Base-by-base conservation (phyloP, 2,888 invertebrate genomes). In the Lithosia quadra region DNA sequence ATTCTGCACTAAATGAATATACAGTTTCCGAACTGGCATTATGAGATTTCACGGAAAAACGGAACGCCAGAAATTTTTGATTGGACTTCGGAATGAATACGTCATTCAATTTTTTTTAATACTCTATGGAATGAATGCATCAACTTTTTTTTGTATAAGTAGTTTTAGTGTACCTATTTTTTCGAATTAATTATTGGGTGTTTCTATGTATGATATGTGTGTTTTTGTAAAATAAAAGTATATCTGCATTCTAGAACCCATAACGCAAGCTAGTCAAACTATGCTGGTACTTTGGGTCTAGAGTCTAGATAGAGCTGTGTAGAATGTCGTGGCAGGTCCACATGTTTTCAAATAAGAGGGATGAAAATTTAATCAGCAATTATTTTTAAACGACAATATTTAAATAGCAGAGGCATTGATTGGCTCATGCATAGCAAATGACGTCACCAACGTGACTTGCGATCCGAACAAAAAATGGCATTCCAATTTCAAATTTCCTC, bases 1-100 rank as follows among this genome's bases (percentile, higher is more conserved):
- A 89, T 90, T 88, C 86, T 84, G 86, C 88, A 88, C 84, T 86
- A 88, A 90, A 91, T 88, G 82, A 83, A 82, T 82, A 79, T 84
- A 83, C 78, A 81, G 85, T 85, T 84, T 84, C 83, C 82, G 83
- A 72, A 74, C 74, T 78, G 77, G 81, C 75, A 84, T 86, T 84
- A 84, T 72, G 72, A 72, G 81, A 75, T 75, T 84, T 86, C 72
- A 78, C 74, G 74, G 74, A 73, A 74, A 74, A 78, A 79, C 73
- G 76, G 73, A 78, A 70, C 74, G 75, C 71, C 72, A 73, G 72
- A 78, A 34, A 69, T 71, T 73, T 75, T 74, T 75, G 73, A 63
- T 74, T 72, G 72, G 71, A 71, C 71, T 72, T 74, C 67, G 68
- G 69, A 76, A 81, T 75, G 71, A 80, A 80, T 80, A 78, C 75